Evolutionary conservation across 2,113 vertebrate genomes (phyloP).

Genomic region (Macaca mulatta): DNA sequence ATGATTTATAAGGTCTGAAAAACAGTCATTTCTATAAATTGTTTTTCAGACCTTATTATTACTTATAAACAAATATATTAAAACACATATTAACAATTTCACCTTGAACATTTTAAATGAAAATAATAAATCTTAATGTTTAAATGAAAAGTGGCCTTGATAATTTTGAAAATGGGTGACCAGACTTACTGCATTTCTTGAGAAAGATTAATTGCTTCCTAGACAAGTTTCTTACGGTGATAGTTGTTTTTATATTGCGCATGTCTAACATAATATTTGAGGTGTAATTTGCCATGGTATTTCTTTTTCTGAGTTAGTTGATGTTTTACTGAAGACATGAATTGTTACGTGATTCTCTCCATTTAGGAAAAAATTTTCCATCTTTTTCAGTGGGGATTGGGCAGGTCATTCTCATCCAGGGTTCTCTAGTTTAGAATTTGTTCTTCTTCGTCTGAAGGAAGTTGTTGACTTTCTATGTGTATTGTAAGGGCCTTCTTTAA

Average conservation of each 20-base stretch:
- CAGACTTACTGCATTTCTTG: neutral
- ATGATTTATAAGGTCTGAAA: neutral
- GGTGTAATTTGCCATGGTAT: neutral
- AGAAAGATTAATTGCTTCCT: neutral
- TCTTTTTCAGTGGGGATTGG: neutral
- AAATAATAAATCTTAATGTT: neutral
- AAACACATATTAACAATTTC: neutral
- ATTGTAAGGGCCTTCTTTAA: neutral
- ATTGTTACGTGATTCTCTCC: neutral
- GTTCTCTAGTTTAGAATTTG: neutral
- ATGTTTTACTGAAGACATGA: neutral
- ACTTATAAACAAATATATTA: neutral
- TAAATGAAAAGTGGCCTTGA: slow-evolving; percentile 22
- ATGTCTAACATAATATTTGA: neutral
- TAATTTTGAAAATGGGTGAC: slow-evolving; percentile 15
- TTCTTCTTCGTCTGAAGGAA: neutral
- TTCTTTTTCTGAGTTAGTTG: neutral
- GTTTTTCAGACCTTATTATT: neutral
- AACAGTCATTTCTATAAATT: slow-evolving; percentile 7
- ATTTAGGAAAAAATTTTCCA: neutral
- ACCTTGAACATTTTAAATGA: slow-evolving; percentile 14
- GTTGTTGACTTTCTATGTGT: neutral
- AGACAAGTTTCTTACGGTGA: neutral
- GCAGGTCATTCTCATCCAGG: neutral
- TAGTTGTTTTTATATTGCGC: neutral